These are phyloP conservation scores for Palythoa grandis DNA, from an alignment of 92 coral and sea anemone species.

Conservation along the genomic window DNA sequence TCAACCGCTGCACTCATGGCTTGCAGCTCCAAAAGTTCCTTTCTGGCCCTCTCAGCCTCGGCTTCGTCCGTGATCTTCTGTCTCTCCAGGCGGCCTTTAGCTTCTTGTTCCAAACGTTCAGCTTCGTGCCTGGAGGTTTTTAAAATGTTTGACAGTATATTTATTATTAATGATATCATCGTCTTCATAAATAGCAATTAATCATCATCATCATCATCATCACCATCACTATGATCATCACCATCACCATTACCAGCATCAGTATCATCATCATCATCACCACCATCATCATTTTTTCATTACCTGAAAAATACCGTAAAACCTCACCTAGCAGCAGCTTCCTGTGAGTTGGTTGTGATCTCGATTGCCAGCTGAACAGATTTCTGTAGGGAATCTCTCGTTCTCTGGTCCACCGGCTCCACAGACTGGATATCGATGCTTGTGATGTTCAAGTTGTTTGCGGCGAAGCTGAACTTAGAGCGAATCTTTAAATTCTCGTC, in stretches of 20 bases:
- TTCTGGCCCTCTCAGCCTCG: slow-evolving; percentile 91
- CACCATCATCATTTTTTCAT: too few relatives aligned
- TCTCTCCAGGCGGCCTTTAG: slow-evolving; percentile 94
- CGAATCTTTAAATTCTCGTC: slow-evolving; percentile 98
- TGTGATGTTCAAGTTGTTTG: slow-evolving; percentile 91
- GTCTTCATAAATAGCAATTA: too few relatives aligned
- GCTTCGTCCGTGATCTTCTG: slow-evolving; percentile 98
- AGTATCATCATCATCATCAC: too few relatives aligned
- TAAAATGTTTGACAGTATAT: background rate
- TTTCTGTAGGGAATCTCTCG: slow-evolving; percentile 95
- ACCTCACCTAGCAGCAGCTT: slow-evolving; percentile 95
- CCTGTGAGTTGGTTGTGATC: slow-evolving; percentile 98
- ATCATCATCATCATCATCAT: too few relatives aligned
- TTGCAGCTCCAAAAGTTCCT: slow-evolving; percentile 92
- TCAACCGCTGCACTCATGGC: slow-evolving; percentile 99
- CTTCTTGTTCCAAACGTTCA: slow-evolving; percentile 97
- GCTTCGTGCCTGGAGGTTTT: slow-evolving; percentile 87
- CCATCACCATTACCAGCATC: too few relatives aligned
- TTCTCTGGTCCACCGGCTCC: slow-evolving; percentile 99
- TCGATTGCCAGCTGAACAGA: slow-evolving; percentile 99
- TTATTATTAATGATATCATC: too few relatives aligned
- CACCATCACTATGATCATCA: too few relatives aligned
- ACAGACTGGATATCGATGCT: slow-evolving; percentile 99
- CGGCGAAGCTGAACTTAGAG: slow-evolving; percentile 89
- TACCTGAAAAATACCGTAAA: background rate